phyloP scores from a whole-genome alignment of 2,888 invertebrate species.

The Drosophila subquinaria region DNA sequence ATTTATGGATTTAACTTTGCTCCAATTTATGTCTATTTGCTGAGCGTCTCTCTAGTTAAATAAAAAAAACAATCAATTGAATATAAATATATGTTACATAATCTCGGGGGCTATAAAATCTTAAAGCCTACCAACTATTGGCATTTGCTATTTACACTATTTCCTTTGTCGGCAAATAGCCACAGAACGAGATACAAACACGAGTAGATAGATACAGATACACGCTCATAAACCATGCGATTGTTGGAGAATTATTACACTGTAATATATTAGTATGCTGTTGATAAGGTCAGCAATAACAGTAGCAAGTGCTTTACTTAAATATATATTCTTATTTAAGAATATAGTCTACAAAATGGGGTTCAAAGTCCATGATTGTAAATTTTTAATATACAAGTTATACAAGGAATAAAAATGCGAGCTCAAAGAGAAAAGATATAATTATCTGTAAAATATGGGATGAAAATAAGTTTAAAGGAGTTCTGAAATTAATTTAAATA shows the following conservation, averaged over 20 bases:
- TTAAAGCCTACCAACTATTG: slow-evolving; percentile 59
- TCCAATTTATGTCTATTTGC: slow-evolving; percentile 35
- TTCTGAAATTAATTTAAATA: neutral
- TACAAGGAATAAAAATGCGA: neutral
- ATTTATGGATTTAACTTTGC: slow-evolving; percentile 48
- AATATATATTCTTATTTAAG: no score
- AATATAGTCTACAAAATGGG: neutral
- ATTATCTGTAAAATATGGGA: neutral
- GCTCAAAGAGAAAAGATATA: neutral
- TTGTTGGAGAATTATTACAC: slow-evolving; percentile 58
- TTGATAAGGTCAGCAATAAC: slow-evolving; percentile 55
- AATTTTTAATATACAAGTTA: slow-evolving; percentile 12
- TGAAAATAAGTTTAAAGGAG: neutral
- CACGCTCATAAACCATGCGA: slow-evolving; percentile 50
- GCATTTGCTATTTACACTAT: slow-evolving; percentile 52
- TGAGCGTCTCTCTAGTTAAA: neutral
- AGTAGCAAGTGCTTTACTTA: slow-evolving; percentile 43
- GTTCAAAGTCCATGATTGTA: slow-evolving; percentile 35
- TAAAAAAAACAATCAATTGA: slow-evolving; percentile 49
- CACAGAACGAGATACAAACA: slow-evolving; percentile 19
- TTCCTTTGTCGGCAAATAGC: slow-evolving; percentile 72
- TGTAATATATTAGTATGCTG: slow-evolving; percentile 41
- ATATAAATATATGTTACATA: slow-evolving; percentile 48
- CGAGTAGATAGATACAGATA: slow-evolving; percentile 21
- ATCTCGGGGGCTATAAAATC: slow-evolving; percentile 61